These are phyloP conservation scores for Todiramphus saurophagus DNA, from an alignment of 2,113 vertebrate species.

Conservation along the genomic window DNA sequence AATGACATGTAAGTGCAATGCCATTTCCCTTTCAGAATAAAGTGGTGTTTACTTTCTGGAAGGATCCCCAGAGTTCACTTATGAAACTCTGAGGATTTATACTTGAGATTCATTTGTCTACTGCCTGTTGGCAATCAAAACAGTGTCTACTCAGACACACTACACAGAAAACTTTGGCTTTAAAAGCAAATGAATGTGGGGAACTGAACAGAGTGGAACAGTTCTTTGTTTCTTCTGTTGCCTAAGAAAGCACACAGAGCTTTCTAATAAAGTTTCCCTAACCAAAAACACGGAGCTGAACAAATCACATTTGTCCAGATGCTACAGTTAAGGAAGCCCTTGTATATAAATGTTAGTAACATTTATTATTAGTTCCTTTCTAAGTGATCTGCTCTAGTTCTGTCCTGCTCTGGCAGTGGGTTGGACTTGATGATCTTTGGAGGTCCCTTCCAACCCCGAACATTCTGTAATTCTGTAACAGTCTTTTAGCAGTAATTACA, in stretches of 20 bases:
- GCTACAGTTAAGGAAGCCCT: neutral
- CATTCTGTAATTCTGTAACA: too few species aligned
- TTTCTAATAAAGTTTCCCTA: neutral
- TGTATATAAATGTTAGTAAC: neutral
- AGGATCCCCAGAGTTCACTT: neutral
- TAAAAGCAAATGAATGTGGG: neutral
- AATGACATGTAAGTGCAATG: neutral
- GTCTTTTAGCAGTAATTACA: neutral
- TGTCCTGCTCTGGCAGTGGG: too few species aligned
- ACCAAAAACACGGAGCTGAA: neutral
- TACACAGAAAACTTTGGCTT: neutral
- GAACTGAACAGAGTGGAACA: neutral
- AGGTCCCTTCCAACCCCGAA: too few species aligned
- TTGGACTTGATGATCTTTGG: too few species aligned
- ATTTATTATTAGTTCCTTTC: neutral
- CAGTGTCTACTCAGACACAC: neutral
- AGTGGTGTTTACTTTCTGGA: neutral
- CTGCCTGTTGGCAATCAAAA: neutral
- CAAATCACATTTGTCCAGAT: neutral
- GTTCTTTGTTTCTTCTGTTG: neutral
- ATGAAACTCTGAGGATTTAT: neutral
- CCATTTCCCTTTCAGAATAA: neutral
- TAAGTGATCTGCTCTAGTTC: too few species aligned
- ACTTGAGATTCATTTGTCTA: neutral
- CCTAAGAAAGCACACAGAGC: neutral